Evolutionary conservation across 2,113 vertebrate species (phyloP).

Genomic region (Vombatus ursinus): DNA sequence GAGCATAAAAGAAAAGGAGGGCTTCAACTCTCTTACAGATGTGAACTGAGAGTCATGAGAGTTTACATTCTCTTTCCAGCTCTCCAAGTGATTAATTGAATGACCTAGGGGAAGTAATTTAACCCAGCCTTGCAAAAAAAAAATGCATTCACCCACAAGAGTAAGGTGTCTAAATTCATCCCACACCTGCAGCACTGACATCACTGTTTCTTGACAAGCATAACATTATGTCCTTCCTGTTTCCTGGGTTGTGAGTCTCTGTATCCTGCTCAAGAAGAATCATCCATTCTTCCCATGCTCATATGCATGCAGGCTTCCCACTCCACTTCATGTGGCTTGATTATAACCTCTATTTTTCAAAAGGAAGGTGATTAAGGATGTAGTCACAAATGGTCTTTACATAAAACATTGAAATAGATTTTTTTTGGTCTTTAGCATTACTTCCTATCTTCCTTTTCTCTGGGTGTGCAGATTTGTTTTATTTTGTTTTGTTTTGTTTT

Average conservation of each 20-base stretch:
- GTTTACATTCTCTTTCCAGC: conserved; percentile 51
- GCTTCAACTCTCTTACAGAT: conserved; percentile 58
- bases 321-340: not conserved
- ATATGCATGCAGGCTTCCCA: conserved; percentile 18
- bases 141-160: conserved; percentile 52
- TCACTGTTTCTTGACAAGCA: conserved; percentile 32
- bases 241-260: not conserved
- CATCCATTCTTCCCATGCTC: conserved; percentile 35
- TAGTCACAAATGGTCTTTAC: not conserved
- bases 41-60: conserved; percentile 62
- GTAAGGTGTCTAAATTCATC: conserved; percentile 33
- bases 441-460: not conserved
- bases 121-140: conserved; percentile 66
- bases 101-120: conserved; percentile 75
- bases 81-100: conserved; percentile 75
- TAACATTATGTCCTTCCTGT: not conserved
- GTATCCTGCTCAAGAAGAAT: conserved; percentile 5
- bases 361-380: conserved; percentile 12
- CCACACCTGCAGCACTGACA: conserved; percentile 66
- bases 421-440: not conserved
- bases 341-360: not conserved
- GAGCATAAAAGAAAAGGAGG: conserved; percentile 53
- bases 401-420: not conserved
- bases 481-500: not conserved
- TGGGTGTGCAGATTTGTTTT: not conserved